Conservation (phyloP, 64 coral and sea anemone genomes). For the Montipora efflorescens region DNA sequence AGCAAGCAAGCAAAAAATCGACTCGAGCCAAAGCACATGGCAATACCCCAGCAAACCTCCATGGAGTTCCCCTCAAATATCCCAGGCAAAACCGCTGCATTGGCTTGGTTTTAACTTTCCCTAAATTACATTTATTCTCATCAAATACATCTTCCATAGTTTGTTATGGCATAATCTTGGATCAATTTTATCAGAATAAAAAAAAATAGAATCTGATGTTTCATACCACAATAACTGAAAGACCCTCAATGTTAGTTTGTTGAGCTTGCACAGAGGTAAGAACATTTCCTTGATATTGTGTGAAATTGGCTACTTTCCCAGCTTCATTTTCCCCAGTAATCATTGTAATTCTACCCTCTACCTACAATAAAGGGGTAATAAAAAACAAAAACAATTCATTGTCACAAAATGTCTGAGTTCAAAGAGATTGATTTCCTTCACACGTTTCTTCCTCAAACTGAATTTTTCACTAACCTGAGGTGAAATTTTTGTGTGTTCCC, state of each 20-base stretch:
- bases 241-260: neutral
- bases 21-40: too few relatives aligned
- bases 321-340: neutral
- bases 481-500: constrained; percentile 28
- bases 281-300: neutral
- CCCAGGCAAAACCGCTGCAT: too few relatives aligned
- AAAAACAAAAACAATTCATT: neutral
- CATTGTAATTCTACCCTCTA: constrained; percentile 83
- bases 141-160: too few relatives aligned
- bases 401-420: neutral
- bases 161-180: too few relatives aligned
- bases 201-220: neutral
- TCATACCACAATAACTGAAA: constrained; percentile 12
- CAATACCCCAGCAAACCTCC: too few relatives aligned
- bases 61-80: too few relatives aligned
- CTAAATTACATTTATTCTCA: too few relatives aligned
- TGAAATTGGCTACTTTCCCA: neutral
- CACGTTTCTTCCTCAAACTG: too few relatives aligned
- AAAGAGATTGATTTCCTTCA: neutral
- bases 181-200: too few relatives aligned
- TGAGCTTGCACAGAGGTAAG: neutral
- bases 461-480: constrained; percentile 3
- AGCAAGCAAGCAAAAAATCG: too few relatives aligned
- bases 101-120: too few relatives aligned
- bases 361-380: constrained; percentile 35